These are phyloP conservation scores for Lasioglossum pauxillum DNA, from an alignment of 2,888 invertebrate genomes.

Conservation along the genomic window DNA sequence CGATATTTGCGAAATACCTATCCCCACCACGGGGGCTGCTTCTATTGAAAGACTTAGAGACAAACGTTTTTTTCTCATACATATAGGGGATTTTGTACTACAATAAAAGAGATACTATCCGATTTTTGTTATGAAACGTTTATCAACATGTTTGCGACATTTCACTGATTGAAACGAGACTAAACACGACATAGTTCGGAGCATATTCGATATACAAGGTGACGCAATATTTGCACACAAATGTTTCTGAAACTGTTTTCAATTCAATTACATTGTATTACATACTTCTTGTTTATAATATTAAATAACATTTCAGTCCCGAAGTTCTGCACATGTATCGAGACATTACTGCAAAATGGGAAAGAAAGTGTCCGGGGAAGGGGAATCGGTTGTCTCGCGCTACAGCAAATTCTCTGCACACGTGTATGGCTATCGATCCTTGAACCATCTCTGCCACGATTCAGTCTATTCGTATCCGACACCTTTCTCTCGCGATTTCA, in stretches of 20 bases:
- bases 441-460: conserved; percentile 70
- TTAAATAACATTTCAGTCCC: not conserved
- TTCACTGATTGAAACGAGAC: no score
- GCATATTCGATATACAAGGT: no score
- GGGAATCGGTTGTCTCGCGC: conserved; percentile 43
- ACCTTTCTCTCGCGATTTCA: conserved; percentile 72
- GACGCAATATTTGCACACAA: no score
- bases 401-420: conserved; percentile 21
- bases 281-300: not conserved
- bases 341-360: conserved; percentile 5
- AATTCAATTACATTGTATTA: not conserved
- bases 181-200: no score
- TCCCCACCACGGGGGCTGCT: not conserved
- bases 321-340: not conserved
- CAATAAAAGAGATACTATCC: no score
- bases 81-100: no score
- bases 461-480: conserved; percentile 70
- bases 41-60: no score
- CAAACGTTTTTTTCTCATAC: no score
- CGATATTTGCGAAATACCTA: not conserved
- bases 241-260: no score
- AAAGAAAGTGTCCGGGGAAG: conserved; percentile 52
- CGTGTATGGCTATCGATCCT: conserved; percentile 67
- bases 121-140: no score
- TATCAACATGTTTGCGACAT: no score